A percentile compares a stretch with the other conserved stretches of the same genome.
Evolutionary conservation across 2,888 invertebrate genomes (phyloP).

Genomic region (Andrena fulva): DNA sequence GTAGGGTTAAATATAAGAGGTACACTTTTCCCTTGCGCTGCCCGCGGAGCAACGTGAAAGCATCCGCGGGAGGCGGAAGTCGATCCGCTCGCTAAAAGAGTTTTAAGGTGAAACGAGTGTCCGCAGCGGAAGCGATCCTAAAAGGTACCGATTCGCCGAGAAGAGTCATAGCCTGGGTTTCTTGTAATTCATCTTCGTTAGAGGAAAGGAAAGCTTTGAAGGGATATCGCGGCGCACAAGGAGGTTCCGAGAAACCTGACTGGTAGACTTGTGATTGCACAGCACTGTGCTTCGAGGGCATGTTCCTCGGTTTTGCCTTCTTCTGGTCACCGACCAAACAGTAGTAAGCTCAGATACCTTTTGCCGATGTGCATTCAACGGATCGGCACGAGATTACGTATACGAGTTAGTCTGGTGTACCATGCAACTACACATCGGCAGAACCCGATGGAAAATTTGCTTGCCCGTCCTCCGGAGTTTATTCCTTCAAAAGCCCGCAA

Average conservation of each 20-base stretch:
- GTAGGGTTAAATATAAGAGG: too few relatives aligned
- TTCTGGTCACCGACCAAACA: neutral
- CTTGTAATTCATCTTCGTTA: constrained; percentile 1
- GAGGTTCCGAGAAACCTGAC: neutral
- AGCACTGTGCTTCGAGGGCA: neutral
- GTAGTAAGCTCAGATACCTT: constrained; percentile 1
- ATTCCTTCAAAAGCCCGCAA: neutral
- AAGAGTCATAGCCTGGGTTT: neutral
- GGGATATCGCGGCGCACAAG: neutral
- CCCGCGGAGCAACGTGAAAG: neutral
- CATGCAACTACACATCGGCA: neutral
- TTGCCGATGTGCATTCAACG: neutral
- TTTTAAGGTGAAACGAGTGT: constrained; percentile 8
- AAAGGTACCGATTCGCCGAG: constrained; percentile 1
- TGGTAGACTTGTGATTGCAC: neutral
- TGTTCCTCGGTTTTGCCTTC: neutral
- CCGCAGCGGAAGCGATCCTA: neutral
- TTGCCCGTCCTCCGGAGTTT: neutral
- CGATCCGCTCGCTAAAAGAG: neutral
- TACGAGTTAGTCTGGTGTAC: neutral
- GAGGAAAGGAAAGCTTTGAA: constrained; percentile 7
- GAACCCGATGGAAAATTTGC: neutral
- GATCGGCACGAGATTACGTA: neutral
- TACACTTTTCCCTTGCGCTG: neutral
- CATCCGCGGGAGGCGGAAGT: neutral